Evolutionary conservation across 2,888 invertebrate species (phyloP).

Genomic region (Melanotus villosus): DNA sequence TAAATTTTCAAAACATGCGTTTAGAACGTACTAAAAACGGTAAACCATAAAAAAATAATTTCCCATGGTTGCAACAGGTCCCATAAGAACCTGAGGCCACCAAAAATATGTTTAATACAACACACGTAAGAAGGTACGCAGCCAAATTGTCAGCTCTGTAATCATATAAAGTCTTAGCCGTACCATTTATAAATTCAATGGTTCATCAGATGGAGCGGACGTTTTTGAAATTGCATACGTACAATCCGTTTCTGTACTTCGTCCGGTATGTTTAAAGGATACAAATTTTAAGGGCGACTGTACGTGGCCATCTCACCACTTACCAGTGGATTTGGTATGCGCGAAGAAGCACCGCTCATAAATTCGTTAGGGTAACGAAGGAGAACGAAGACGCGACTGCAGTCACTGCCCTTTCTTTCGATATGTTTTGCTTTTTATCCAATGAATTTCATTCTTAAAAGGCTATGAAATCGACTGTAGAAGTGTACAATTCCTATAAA

Average conservation of each 20-base stretch:
- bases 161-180: slow-evolving; percentile 41
- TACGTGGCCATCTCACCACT: slow-evolving; percentile 42
- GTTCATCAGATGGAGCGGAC: slow-evolving; percentile 45
- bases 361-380: slow-evolving; percentile 47
- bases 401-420: slow-evolving; percentile 43
- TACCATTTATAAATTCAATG: slow-evolving; percentile 46
- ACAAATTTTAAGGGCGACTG: slow-evolving; percentile 25
- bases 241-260: slow-evolving; percentile 16
- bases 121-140: slow-evolving; percentile 38
- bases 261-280: not conserved
- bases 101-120: slow-evolving; percentile 38
- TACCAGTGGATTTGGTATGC: slow-evolving; percentile 45
- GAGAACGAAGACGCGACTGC: slow-evolving; percentile 45
- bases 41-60: slow-evolving; percentile 5
- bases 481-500: too few relatives aligned
- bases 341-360: slow-evolving; percentile 44
- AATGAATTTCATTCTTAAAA: slow-evolving; percentile 29
- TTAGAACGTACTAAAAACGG: too few relatives aligned
- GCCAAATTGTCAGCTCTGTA: slow-evolving; percentile 40
- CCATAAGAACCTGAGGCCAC: not conserved
- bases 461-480: not conserved
- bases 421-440: slow-evolving; percentile 37
- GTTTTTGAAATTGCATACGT: slow-evolving; percentile 37
- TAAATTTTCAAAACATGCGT: too few relatives aligned
- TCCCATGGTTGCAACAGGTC: slow-evolving; percentile 26